Conservation (phyloP, 2,888 invertebrate species). For the Chloroclysta siterata region DNA sequence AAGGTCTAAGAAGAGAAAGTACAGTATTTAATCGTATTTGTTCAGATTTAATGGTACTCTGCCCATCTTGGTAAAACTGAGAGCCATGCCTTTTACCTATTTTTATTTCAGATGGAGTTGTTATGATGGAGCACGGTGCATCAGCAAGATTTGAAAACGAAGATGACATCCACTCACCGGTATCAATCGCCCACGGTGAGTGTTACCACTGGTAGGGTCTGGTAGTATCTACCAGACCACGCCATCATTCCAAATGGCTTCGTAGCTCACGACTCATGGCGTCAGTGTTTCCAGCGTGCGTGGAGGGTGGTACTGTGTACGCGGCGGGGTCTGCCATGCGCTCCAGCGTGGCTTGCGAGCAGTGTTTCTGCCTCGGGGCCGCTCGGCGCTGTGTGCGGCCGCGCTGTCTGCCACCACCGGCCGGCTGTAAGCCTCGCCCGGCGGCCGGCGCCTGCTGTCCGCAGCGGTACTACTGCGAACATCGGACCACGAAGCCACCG, state of each 20-base stretch:
- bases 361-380: constrained; percentile 93
- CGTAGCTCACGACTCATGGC: constrained; percentile 44
- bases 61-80: too few relatives aligned
- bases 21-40: too few relatives aligned
- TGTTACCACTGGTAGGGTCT: neutral
- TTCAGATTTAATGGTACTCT: too few relatives aligned
- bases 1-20: too few relatives aligned
- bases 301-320: constrained; percentile 89
- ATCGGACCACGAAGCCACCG: constrained; percentile 48
- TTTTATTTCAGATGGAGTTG: constrained; percentile 59
- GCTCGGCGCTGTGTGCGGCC: constrained; percentile 91
- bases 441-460: constrained; percentile 91
- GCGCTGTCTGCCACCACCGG: constrained; percentile 90
- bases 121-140: constrained; percentile 58
- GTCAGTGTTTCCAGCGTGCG: constrained; percentile 86
- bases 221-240: neutral
- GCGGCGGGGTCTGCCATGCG: constrained; percentile 94
- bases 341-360: constrained; percentile 91
- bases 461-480: constrained; percentile 89
- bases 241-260: neutral
- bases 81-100: neutral
- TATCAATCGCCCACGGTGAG: constrained; percentile 59
- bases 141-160: constrained; percentile 55
- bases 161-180: constrained; percentile 47
- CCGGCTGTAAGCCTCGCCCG: constrained; percentile 88